Evolutionary conservation across 2,888 invertebrate genomes (phyloP), one percentile per base, ranked within the genome.

Genomic region (Gastracanthus pulcherrimus): DNA sequence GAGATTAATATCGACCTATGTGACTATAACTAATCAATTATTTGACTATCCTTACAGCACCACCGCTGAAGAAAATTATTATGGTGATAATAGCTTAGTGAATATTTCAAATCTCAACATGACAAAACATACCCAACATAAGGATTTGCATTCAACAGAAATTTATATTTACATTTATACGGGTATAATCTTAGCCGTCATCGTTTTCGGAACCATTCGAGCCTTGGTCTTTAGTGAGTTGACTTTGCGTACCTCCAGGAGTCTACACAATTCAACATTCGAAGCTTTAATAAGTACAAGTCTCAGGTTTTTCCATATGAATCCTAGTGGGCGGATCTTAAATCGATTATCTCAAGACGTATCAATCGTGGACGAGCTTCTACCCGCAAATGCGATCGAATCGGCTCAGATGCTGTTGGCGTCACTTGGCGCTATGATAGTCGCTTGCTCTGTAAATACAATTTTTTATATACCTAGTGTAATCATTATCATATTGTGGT

Each of bases 281-380:
- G 84, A 88, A 7, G 90, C 93, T 19, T 89, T 95, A 13, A 92
- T 94, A 19, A 88, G 93, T 76, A 92, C 93, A 0, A 92, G 92
- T 2, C 94, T 95, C 92, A 89, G 93, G 76, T 98, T 98, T 91
- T 98, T 97, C 89, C 96, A 97, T 87, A 95, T 94, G 0, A 98
- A 97, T 90, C 96, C 97, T 1, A 94, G 95, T 86, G 96, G 96
- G 38, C 93, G 96, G 71, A 96, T 98, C 83, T 92, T 98, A 66
- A 96, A 96, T 88, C 92, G 97, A 84, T 97, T 97, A 88, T 95
- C 97, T 0, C 97, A 97, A 89, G 97, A 97, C 88, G 94, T 96
- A 87, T 96, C 96, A 0, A 94, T 95, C 0, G 94, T 96, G 89
- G 96, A 96, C 86, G 96, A 96, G 86, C 90, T 95, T 36, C 89